Evolutionary conservation across 30 jellyfish, hydroid and myxozoan genomes (phyloP).

Genomic region (Aurelia coerulea): DNA sequence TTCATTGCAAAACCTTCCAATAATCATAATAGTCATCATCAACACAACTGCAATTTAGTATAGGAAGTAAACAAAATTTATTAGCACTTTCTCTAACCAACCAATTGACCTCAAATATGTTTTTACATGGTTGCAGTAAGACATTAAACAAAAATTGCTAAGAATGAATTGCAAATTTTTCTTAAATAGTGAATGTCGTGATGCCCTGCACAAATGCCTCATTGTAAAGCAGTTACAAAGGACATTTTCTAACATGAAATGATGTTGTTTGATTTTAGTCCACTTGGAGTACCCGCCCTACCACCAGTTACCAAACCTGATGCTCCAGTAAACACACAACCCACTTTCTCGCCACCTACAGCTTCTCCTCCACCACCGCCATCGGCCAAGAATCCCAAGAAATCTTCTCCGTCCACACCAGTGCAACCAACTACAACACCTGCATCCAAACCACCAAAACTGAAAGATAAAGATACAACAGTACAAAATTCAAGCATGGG

Average conservation of each 20-base stretch:
- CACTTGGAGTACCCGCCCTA: conserved; percentile 53
- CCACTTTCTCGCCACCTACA: conserved; percentile 67
- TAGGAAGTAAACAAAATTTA: too few relatives aligned
- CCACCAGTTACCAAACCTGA: conserved; percentile 72
- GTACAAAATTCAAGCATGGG: conserved; percentile 37
- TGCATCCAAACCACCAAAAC: conserved; percentile 55
- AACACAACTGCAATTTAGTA: too few relatives aligned
- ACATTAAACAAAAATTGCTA: too few relatives aligned
- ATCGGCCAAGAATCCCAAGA: conserved; percentile 39
- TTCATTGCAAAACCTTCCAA: too few relatives aligned
- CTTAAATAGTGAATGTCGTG: too few relatives aligned
- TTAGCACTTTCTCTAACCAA: too few relatives aligned
- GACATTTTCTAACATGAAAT: background rate
- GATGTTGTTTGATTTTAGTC: conserved; percentile 14
- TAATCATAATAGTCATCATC: too few relatives aligned
- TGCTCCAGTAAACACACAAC: conserved; percentile 37
- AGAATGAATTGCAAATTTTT: too few relatives aligned
- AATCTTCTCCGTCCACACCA: conserved; percentile 63
- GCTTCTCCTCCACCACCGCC: conserved; percentile 64
- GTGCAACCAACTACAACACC: conserved; percentile 27
- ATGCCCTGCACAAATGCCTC: too few relatives aligned
- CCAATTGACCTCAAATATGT: too few relatives aligned
- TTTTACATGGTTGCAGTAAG: too few relatives aligned
- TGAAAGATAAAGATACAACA: conserved; percentile 59
- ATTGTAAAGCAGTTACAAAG: background rate